Base-by-base conservation (phyloP, 2,797 vertebrate species). In the Rhadinocentrus ornatus region DNA sequence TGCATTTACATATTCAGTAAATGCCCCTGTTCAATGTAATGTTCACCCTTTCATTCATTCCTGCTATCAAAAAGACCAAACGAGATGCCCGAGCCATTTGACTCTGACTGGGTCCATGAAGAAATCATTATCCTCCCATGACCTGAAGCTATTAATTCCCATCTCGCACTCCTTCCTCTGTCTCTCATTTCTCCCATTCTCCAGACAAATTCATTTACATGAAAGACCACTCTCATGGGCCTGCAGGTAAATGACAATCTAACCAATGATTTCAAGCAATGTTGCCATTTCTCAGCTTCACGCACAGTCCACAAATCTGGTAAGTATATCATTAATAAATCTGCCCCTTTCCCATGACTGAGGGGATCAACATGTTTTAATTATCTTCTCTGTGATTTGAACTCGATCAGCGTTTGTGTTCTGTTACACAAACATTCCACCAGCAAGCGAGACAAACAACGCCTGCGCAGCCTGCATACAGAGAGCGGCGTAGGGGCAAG, bases 81-180 rank as follows among this genome's bases (percentile, higher is more conserved):
- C 56, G 75, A 82, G 81, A 82, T 76, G 83, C 89, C 89, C 54
- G 69, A 88, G 79, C 89, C 89, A 89, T 93, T 93, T 87, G 86
- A 91, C 89, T 92, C 86, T 81, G 88, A 92, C 90, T 86, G 82
- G 85, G 88, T 89, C 91, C 89, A 91, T 93, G 89, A 92, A 93
- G 89, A 89, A 93, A 87, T 91, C 92, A 93, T 92, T 92, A 94
- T 92, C 85, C 46, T 22, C 85, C 86, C 86, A 81, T 91, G 92
- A 93, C 93, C 93, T 26, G 85, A 29, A 93, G 89, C 93, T 92
- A 93, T 92, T 92, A 92, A 93, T 89, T 93, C 88, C n/a, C 83
- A 91, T 91, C 86, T 90, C 88, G 85, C 89, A 83, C 87, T 87
- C 86, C 85, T 87, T 88, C 83, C 88, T 89, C 86, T 81, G 82